Percentiles rank a stretch among this genome's conserved stretches.
These are phyloP conservation scores for Rhynchomys soricoides DNA, from an alignment of 2,113 vertebrate species.

Conservation along the genomic window DNA sequence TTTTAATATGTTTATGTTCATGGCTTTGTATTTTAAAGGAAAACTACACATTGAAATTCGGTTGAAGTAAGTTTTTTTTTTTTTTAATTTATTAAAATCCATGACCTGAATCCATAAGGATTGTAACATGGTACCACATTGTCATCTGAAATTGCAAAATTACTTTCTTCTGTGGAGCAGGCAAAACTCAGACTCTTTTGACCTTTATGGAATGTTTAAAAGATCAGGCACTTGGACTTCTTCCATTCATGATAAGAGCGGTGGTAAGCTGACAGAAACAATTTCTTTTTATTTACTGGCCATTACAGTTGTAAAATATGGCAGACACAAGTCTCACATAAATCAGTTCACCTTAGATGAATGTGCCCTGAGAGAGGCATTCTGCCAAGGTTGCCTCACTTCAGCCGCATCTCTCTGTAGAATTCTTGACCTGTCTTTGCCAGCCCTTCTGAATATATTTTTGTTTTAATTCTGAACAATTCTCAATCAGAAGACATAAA, in stretches of 20 bases:
- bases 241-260: slow-evolving; percentile 54
- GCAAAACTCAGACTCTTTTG: neutral
- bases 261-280: slow-evolving; percentile 67
- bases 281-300: slow-evolving; percentile 78
- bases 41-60: neutral
- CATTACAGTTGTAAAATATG: slow-evolving; percentile 71
- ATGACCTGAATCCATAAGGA: neutral
- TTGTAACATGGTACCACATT: neutral
- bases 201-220: slow-evolving; percentile 62
- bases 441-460: slow-evolving; percentile 62
- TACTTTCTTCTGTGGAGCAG: neutral
- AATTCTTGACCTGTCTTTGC: slow-evolving; percentile 24
- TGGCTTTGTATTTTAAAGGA: neutral
- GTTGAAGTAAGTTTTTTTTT: neutral
- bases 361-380: slow-evolving; percentile 40
- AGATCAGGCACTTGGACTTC: slow-evolving; percentile 1
- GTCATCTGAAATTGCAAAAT: slow-evolving; percentile 1
- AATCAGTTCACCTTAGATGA: slow-evolving; percentile 62
- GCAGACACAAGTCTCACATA: slow-evolving; percentile 62
- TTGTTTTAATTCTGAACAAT: slow-evolving; percentile 67
- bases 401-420: neutral
- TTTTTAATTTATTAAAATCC: neutral
- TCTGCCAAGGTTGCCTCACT: slow-evolving; percentile 63
- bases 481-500: slow-evolving; percentile 16
- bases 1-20: neutral